These are phyloP conservation scores for Amphiduros pacificus DNA, from an alignment of 2,888 invertebrate species.

Conservation along the genomic window DNA sequence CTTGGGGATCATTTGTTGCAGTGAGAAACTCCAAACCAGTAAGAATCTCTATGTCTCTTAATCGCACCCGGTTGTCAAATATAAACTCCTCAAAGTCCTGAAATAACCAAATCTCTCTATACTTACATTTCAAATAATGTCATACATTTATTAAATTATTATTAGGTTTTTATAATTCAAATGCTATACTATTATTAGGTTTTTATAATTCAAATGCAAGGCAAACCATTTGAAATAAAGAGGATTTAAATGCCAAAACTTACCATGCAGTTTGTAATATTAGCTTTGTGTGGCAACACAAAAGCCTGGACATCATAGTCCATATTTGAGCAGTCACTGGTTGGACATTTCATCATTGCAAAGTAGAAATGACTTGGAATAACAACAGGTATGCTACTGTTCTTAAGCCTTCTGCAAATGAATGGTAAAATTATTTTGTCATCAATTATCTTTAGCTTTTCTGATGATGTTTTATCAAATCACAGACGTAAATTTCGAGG, in stretches of 20 bases:
- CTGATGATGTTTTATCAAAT: too few species aligned
- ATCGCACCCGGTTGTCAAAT: conserved; percentile 6
- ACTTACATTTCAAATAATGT: too few species aligned
- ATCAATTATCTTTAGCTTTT: too few species aligned
- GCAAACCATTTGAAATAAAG: not conserved
- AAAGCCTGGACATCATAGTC: conserved; percentile 22
- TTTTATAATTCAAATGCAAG: not conserved
- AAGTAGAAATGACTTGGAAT: conserved; percentile 43
- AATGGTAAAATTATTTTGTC: too few species aligned
- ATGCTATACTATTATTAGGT: not conserved
- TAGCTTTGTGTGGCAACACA: conserved; percentile 18
- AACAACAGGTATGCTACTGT: not conserved
- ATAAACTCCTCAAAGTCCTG: conserved; percentile 4
- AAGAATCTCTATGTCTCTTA: conserved; percentile 22
- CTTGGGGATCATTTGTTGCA: not conserved
- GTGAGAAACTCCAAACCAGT: conserved; percentile 20
- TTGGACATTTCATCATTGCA: conserved; percentile 34
- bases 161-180: not conserved
- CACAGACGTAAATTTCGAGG: too few species aligned
- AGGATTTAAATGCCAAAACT: too few species aligned
- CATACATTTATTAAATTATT: not conserved
- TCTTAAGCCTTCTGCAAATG: conserved; percentile 7
- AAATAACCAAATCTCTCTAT: not conserved
- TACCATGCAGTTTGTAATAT: conserved; percentile 26
- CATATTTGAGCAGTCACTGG: conserved; percentile 11